Evolutionary conservation across 2,797 vertebrate species (phyloP).

Genomic region (Fringilla coelebs): DNA sequence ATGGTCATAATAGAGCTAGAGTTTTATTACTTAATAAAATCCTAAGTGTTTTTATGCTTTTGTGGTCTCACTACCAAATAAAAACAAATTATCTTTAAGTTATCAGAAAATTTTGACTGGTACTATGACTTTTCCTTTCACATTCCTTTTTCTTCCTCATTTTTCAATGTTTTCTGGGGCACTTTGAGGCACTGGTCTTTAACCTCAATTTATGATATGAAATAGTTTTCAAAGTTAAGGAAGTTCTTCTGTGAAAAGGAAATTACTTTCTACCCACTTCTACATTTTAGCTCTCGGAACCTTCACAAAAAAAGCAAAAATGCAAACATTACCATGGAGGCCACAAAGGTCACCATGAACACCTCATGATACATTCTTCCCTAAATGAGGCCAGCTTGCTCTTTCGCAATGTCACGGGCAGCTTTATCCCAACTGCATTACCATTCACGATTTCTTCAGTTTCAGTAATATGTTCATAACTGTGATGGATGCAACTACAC

Average conservation of each 20-base stretch:
- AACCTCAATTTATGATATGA: neutral
- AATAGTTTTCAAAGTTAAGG: neutral
- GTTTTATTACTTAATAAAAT: neutral
- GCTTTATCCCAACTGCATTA: neutral
- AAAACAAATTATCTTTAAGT: neutral
- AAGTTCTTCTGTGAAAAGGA: neutral
- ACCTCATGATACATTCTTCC: neutral
- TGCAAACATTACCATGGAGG: neutral
- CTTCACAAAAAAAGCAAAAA: neutral
- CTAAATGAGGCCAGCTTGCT: neutral
- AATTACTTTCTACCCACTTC: neutral
- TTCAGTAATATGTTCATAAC: neutral
- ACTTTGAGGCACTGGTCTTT: neutral
- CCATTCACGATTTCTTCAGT: neutral
- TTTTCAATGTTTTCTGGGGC: neutral
- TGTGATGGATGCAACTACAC: neutral
- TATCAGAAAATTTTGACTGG: neutral
- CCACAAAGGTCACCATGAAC: neutral
- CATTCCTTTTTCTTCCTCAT: neutral
- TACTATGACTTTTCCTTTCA: neutral
- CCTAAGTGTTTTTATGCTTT: neutral
- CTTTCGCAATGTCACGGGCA: neutral
- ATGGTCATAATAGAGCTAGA: neutral
- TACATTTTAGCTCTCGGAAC: neutral
- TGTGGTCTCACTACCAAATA: neutral